A percentile compares a stretch with the other conserved stretches of the same genome.
These are phyloP conservation scores for Acanthiza pusilla DNA, from an alignment of 2,797 vertebrate genomes.

Conservation along the genomic window DNA sequence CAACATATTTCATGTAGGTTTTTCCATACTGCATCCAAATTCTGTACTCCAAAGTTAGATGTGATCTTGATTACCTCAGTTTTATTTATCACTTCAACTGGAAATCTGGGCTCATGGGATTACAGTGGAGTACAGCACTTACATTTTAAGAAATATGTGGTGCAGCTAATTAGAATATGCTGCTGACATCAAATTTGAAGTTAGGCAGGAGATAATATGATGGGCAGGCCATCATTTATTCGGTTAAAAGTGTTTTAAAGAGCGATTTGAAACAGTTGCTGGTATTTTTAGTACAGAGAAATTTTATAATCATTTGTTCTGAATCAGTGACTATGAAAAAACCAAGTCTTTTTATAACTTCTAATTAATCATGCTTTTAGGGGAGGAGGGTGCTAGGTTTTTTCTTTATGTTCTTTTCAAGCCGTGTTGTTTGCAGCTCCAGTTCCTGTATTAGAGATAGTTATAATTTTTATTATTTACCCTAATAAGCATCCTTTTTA, in stretches of 20 bases:
- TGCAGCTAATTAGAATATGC: neutral
- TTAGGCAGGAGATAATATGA: neutral
- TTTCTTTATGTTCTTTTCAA: neutral
- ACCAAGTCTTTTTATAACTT: neutral
- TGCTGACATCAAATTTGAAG: neutral
- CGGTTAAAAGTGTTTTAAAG: neutral
- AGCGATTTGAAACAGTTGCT: neutral
- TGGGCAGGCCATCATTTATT: neutral
- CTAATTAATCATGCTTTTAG: neutral
- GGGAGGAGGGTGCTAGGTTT: neutral
- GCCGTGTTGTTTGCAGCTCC: neutral
- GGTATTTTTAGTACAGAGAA: neutral
- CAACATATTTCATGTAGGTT: neutral
- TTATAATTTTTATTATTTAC: neutral
- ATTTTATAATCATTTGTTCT: neutral
- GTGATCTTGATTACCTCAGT: neutral
- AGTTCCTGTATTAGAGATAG: neutral
- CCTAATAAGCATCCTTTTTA: neutral
- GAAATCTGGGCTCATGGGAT: neutral
- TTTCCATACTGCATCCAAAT: neutral
- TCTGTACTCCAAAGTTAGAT: neutral
- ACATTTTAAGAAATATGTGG: neutral
- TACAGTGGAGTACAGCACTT: neutral
- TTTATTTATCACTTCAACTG: neutral
- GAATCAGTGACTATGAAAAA: neutral